phyloP scores from a whole-genome alignment of 2,797 vertebrate genomes.

The Ctenochaetus hawaiiensis region DNA sequence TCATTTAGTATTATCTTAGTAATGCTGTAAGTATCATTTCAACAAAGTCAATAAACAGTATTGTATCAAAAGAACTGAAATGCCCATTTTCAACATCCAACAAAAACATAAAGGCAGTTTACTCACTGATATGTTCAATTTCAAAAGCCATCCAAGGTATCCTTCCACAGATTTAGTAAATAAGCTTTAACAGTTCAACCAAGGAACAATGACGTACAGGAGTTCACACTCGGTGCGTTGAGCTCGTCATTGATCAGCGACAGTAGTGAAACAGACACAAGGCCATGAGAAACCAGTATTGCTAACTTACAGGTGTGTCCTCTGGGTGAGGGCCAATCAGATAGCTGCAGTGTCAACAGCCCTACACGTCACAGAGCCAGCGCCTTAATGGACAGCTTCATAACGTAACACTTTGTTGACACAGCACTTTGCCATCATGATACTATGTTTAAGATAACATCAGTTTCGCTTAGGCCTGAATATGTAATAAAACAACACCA shows the following conservation, averaged over 20 bases:
- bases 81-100: not conserved
- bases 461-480: constrained; percentile 5
- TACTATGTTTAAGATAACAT: constrained; percentile 22
- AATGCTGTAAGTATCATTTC: not conserved
- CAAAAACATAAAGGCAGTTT: constrained; percentile 17
- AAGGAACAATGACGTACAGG: constrained; percentile 9
- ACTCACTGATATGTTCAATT: constrained; percentile 68
- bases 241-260: constrained; percentile 32
- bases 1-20: not conserved
- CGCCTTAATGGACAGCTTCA: constrained; percentile 26
- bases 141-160: constrained; percentile 70
- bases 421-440: constrained; percentile 54
- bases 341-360: constrained; percentile 53
- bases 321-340: constrained; percentile 67
- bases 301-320: constrained; percentile 67
- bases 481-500: not conserved
- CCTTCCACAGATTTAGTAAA: constrained; percentile 26
- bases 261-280: constrained; percentile 52
- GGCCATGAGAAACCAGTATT: constrained; percentile 48
- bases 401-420: constrained; percentile 36
- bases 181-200: not conserved
- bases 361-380: constrained; percentile 50
- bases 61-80: not conserved
- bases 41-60: not conserved
- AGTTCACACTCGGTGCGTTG: not conserved